These are phyloP conservation scores for Amphiprion percula DNA, from an alignment of 2,113 vertebrate genomes.

Conservation along the genomic window DNA sequence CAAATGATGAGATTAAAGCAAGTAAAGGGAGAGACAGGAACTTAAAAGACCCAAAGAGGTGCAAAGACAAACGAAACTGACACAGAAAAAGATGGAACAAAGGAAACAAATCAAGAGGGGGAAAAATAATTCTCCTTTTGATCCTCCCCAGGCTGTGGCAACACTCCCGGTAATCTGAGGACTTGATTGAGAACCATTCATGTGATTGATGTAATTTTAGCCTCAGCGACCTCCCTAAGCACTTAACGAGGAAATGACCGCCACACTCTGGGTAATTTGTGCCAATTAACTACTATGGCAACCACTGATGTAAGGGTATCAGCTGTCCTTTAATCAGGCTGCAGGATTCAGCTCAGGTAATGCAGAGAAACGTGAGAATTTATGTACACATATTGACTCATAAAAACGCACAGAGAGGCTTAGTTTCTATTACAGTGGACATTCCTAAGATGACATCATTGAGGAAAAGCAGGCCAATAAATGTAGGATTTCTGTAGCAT, in stretches of 20 bases:
- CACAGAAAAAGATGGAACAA: slow-evolving; percentile 5
- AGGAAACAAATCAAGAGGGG: not conserved
- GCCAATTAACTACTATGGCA: slow-evolving; percentile 65
- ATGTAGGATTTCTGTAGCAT: not conserved
- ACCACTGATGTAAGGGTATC: slow-evolving; percentile 69
- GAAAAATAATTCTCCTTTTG: slow-evolving; percentile 15
- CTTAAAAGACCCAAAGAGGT: not conserved
- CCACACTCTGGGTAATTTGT: slow-evolving; percentile 74
- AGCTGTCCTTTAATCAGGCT: slow-evolving; percentile 75
- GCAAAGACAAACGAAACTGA: not conserved
- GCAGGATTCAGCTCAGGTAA: slow-evolving; percentile 39
- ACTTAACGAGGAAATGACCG: slow-evolving; percentile 74
- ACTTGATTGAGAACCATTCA: slow-evolving; percentile 61
- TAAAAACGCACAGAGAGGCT: slow-evolving; percentile 10
- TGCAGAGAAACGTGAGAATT: slow-evolving; percentile 66
- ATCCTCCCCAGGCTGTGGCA: slow-evolving; percentile 38
- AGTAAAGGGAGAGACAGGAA: slow-evolving; percentile 4
- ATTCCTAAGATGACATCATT: slow-evolving; percentile 22
- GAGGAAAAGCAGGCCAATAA: not conserved
- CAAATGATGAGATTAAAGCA: not conserved
- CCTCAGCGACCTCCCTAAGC: slow-evolving; percentile 62
- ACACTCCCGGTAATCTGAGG: slow-evolving; percentile 54
- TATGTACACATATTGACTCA: slow-evolving; percentile 29
- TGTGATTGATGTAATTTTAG: slow-evolving; percentile 62
- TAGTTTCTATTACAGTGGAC: not conserved